Base-by-base conservation (phyloP, 2,113 vertebrate species). In the Todiramphus chloris region DNA sequence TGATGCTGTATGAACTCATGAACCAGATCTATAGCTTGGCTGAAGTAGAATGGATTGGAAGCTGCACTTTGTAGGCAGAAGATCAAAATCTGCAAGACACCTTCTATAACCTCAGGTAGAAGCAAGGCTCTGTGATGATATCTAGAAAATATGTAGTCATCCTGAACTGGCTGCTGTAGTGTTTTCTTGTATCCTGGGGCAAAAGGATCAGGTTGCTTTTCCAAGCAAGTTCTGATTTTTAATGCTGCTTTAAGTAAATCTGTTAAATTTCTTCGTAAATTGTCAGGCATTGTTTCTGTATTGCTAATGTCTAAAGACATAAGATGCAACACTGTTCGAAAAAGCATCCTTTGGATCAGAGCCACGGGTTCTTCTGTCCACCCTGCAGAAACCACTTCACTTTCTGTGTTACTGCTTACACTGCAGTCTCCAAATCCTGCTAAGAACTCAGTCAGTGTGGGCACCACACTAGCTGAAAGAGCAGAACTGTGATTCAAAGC, bases 321-420 rank as follows among this genome's bases (percentile, higher is more conserved):
- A 76, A 99, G 97, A 94, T 98, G 98, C 56, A 99, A 94, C 74
- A 99, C 98, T 58, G 99, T 99, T 88, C 98, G 98, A 58, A 99
- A 98, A 9, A 99, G 98, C 99, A 99, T 99, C 91, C 99, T 98
- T 78, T 99, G 99, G 66, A 99, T 97, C 93, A 99, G 97, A 91
- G 99, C 99, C n/a, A 99, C 97, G 1, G 99, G 98, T 93, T 99
- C 99, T 93, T 99, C 98, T 0, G 98, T 99, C 99, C 99, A 99
- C 51, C 99, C 99, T 91, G 96, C 89, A 78, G 99, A 98, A 82
- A 99, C 97, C 5, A 98, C 97, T 80, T 98, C 98, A 43, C 87
- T 96, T 79, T 97, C 98, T 27, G 95, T 77, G 62, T 24, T 62
- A 84, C 95, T 87, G 18, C 96, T 97, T 19, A 97, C 91, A 73